These are phyloP conservation scores for Lysandra bellargus DNA, from an alignment of 2,888 invertebrate genomes.

Conservation along the genomic window DNA sequence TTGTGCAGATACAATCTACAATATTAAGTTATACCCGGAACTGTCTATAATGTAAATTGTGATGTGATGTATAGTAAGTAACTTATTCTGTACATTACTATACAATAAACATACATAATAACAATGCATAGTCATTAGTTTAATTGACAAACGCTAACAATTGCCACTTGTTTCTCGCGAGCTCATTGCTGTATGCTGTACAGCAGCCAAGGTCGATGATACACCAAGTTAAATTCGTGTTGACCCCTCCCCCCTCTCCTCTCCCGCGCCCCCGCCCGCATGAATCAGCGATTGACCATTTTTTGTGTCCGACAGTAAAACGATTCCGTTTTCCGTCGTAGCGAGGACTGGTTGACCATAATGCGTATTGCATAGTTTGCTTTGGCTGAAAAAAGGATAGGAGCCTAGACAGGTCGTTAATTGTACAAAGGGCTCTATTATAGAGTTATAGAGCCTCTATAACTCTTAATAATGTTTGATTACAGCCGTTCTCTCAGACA, in stretches of 20 bases:
- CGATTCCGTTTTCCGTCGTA: not conserved
- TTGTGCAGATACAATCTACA: no score
- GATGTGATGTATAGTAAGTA: not conserved
- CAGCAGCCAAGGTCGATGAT: constrained; percentile 12
- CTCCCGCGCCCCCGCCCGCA: not conserved
- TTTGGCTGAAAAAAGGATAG: no score
- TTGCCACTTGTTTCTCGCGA: not conserved
- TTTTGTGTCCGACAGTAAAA: not conserved
- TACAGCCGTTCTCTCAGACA: no score
- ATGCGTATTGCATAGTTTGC: not conserved
- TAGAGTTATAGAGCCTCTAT: no score
- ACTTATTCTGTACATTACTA: no score
- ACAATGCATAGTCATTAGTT: not conserved
- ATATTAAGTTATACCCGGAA: no score
- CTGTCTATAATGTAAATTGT: no score
- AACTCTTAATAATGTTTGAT: no score
- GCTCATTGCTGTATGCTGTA: not conserved
- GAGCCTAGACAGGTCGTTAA: no score
- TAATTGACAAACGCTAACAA: not conserved
- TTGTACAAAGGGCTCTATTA: no score
- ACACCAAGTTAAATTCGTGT: constrained; percentile 18
- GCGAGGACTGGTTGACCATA: not conserved
- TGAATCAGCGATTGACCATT: not conserved
- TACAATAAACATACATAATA: not conserved
- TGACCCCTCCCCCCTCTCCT: not conserved